Conservation (phyloP, 2,888 invertebrate species). For the Halictus quadricinctus region DNA sequence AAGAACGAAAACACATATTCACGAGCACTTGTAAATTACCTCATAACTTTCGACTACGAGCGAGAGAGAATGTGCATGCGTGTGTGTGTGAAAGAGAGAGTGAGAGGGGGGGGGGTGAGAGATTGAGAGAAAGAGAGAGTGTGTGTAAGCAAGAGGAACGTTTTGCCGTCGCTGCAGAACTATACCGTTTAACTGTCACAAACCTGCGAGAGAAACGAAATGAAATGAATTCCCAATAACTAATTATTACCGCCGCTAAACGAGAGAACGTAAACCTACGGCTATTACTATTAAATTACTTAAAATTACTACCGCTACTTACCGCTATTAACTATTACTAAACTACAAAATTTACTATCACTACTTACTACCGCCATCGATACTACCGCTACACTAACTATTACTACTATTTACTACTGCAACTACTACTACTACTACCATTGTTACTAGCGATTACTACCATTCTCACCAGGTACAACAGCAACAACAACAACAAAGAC, state of each 20-base stretch:
- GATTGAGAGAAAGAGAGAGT: background rate
- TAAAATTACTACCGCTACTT: conserved; percentile 43
- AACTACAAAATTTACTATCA: conserved; percentile 52
- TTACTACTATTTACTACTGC: conserved; percentile 55
- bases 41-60: conserved; percentile 52
- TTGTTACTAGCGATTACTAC: conserved; percentile 35
- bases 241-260: conserved; percentile 47
- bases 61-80: background rate
- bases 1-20: conserved; percentile 17
- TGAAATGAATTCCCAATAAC: conserved; percentile 32
- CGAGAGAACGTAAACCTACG: conserved; percentile 23
- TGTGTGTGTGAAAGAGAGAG: background rate
- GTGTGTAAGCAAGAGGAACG: background rate
- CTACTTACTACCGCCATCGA: conserved; percentile 56
- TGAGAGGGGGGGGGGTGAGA: background rate
- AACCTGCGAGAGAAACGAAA: conserved; percentile 20
- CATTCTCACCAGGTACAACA: conserved; percentile 18
- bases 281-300: conserved; percentile 20
- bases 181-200: conserved; percentile 38
- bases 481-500: conserved; percentile 13
- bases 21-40: conserved; percentile 63
- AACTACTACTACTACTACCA: conserved; percentile 55
- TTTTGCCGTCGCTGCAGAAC: conserved; percentile 41
- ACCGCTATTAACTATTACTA: conserved; percentile 44
- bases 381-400: conserved; percentile 54